Evolutionary conservation across 2,888 invertebrate genomes (phyloP), one percentile per base, ranked within the genome.

Genomic region (Sisyra terminalis): DNA sequence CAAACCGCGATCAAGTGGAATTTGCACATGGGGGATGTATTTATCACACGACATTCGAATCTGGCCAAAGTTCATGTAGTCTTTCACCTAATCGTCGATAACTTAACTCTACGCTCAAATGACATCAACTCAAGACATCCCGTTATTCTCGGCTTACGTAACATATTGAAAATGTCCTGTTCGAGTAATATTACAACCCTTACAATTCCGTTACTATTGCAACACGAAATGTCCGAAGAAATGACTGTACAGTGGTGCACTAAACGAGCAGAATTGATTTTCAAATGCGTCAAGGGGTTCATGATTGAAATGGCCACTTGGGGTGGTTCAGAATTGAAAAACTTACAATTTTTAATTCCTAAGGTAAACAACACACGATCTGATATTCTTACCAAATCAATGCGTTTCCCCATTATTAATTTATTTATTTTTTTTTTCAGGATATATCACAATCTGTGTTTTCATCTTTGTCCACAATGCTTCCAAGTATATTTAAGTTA

Each of bases 261-360:
- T 56, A 85, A 90, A 54, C 70, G 97, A 53, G 96, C 97, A 1
- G 98, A 98, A 66, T 69, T 98, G 48, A 86, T 98, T 45, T 90
- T 96, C 57, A 98, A 99, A 66, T 99, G 98, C 65, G 88, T 94
- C 42, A 99, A 98, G 67, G 98, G 98, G 3, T 98, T 97, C 64
- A 88, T 98, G 87, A 92, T 99, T 63, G 98, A 98, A 70, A 89
- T 92, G 71, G 84, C 87, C 7, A 86, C 90, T 1, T 85, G 90
- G 79, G 89, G 89, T 47, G 89, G 89, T 29, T 82, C 86, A 1
- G 87, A 86, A 63, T 67, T 89, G 48, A 85, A 86, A 65, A 94
- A 84, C 59, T 69, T 93, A 18, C 83, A 84, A 59, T 86, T 87
- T 58, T 66, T 90, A 45, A 75, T 90, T 40, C 92, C 93, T 2